A percentile compares a stretch with the other conserved stretches of the same genome.
Conservation (phyloP, 2,888 invertebrate species). For the Apotomis capreana region DNA sequence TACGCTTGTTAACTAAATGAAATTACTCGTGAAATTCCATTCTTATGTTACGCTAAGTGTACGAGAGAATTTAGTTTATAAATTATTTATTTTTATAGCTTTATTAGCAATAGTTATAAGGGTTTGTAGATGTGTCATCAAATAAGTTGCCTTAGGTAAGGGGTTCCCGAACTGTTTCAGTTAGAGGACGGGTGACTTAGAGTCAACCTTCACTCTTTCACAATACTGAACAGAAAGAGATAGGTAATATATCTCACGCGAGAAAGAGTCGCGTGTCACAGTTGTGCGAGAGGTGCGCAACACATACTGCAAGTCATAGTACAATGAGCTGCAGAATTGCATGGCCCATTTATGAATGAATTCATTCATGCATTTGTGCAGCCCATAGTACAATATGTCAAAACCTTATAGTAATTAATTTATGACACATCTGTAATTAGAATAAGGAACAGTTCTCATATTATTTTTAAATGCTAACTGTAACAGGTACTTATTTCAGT, state of each 20-base stretch:
- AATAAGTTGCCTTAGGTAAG: neutral
- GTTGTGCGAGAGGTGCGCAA: no score
- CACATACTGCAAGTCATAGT: no score
- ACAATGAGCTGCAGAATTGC: no score
- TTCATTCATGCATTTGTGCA: no score
- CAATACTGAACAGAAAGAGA: no score
- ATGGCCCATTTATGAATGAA: no score
- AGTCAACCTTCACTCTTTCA: no score
- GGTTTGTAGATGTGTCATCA: neutral
- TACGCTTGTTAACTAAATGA: constrained; percentile 45
- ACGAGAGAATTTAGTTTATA: constrained; percentile 44
- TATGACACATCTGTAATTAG: constrained; percentile 10
- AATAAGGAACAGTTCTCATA: constrained; percentile 20
- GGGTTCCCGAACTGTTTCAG: neutral
- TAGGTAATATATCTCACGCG: no score
- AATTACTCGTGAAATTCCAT: constrained; percentile 51
- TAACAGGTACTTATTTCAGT: constrained; percentile 11
- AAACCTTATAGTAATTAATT: neutral
- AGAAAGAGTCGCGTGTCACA: no score
- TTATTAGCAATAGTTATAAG: constrained; percentile 24
- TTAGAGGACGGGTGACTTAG: no score
- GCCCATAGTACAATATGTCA: no score
- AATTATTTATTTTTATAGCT: constrained; percentile 47
- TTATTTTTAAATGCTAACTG: constrained; percentile 21
- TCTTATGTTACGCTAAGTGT: constrained; percentile 40